A percentile compares a stretch with the other conserved stretches of the same genome.
phyloP scores from a whole-genome alignment of 2,888 invertebrate genomes.

The Mantis religiosa region DNA sequence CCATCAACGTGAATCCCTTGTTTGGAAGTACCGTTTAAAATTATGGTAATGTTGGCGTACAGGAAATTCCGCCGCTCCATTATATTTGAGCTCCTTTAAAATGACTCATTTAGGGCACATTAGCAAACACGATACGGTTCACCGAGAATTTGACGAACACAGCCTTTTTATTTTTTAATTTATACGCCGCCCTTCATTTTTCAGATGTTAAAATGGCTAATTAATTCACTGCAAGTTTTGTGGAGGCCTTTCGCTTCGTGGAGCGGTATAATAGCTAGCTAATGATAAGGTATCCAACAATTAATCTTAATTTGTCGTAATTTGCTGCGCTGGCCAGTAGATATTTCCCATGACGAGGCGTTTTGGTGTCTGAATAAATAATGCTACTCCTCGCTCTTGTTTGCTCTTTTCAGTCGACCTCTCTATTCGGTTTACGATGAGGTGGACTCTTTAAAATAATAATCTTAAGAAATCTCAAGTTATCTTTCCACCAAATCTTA shows the following conservation, averaged over 20 bases:
- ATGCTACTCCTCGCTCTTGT: neutral
- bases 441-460: neutral
- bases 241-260: neutral
- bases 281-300: neutral
- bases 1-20: neutral
- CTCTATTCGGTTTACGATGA: neutral
- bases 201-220: neutral
- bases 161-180: neutral
- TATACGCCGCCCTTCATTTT: neutral
- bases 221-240: neutral
- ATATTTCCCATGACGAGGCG: neutral
- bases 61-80: neutral
- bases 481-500: neutral
- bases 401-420: neutral
- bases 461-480: neutral
- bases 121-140: neutral
- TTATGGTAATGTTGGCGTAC: neutral
- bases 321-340: neutral
- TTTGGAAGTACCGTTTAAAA: neutral
- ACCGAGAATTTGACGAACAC: neutral
- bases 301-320: neutral
- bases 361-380: neutral
- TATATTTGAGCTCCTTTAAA: neutral
- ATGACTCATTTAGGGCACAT: neutral
- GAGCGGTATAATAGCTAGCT: neutral